A percentile compares a stretch with the other conserved stretches of the same genome.
phyloP scores from a whole-genome alignment of 2,888 invertebrate species.

The Limnephilus marmoratus region DNA sequence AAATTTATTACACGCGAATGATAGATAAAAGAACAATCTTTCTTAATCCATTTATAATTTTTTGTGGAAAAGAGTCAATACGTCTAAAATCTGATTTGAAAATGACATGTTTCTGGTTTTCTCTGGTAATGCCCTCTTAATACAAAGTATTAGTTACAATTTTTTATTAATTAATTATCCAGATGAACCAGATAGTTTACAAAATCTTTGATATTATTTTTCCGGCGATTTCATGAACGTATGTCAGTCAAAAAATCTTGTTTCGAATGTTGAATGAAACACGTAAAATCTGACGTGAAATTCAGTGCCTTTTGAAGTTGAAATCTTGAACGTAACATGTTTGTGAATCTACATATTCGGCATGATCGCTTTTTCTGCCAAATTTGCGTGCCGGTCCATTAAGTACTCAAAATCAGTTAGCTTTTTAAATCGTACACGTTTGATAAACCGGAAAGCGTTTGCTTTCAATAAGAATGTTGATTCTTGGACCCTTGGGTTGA shows the following conservation, averaged over 20 bases:
- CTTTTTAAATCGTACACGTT: background rate
- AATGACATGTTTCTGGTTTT: no score
- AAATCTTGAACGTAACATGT: background rate
- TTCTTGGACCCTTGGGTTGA: conserved; percentile 12
- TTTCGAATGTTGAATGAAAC: background rate
- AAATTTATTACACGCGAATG: no score
- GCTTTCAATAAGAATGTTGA: background rate
- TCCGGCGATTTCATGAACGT: background rate
- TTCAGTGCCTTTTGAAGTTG: background rate
- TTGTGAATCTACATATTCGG: background rate
- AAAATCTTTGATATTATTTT: background rate
- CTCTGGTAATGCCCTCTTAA: no score
- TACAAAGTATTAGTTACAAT: no score
- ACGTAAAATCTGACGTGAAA: background rate
- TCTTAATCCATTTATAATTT: no score
- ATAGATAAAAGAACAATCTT: no score
- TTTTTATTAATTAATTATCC: no score
- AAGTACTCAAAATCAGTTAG: background rate
- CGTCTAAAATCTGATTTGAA: no score
- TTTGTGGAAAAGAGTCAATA: no score
- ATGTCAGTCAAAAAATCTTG: background rate
- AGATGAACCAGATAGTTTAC: background rate
- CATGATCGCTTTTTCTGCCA: background rate
- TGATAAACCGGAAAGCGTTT: background rate
- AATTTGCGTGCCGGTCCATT: background rate